Percentiles rank a stretch among this genome's conserved stretches.
phyloP scores from a whole-genome alignment of 1,140 invertebrate species.

The Trichonephila inaurata region DNA sequence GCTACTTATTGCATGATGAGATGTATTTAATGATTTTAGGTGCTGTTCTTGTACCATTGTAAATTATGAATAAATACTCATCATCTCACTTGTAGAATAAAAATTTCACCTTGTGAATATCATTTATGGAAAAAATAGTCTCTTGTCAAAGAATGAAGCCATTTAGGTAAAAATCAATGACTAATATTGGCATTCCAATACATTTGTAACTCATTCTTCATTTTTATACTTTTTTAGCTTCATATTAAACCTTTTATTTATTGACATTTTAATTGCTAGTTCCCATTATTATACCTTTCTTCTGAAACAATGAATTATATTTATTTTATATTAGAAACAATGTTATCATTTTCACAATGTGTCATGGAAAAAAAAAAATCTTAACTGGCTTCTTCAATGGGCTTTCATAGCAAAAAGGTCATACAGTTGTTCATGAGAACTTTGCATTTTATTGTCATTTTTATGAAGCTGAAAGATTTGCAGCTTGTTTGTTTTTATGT shows the following conservation, averaged over 20 bases:
- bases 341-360: neutral
- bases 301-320: neutral
- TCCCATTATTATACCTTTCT: neutral
- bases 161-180: constrained; percentile 12
- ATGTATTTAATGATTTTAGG: constrained; percentile 73
- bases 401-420: constrained; percentile 66
- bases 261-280: constrained; percentile 32
- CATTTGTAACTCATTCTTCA: constrained; percentile 38
- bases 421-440: constrained; percentile 69
- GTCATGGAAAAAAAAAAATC: constrained; percentile 26
- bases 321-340: constrained; percentile 10
- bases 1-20: constrained; percentile 19
- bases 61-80: constrained; percentile 49
- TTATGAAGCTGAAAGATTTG: constrained; percentile 71
- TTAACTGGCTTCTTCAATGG: constrained; percentile 66
- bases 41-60: constrained; percentile 68
- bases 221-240: constrained; percentile 60
- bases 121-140: constrained; percentile 18
- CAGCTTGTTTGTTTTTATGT: constrained; percentile 76
- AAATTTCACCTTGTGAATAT: constrained; percentile 71
- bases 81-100: constrained; percentile 39
- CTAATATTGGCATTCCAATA: constrained; percentile 65
- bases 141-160: constrained; percentile 48
- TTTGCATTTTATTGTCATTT: constrained; percentile 76
- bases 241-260: constrained; percentile 52